Conservation (phyloP, 2,113 vertebrate genomes). For the Illadopsis cleaveri region DNA sequence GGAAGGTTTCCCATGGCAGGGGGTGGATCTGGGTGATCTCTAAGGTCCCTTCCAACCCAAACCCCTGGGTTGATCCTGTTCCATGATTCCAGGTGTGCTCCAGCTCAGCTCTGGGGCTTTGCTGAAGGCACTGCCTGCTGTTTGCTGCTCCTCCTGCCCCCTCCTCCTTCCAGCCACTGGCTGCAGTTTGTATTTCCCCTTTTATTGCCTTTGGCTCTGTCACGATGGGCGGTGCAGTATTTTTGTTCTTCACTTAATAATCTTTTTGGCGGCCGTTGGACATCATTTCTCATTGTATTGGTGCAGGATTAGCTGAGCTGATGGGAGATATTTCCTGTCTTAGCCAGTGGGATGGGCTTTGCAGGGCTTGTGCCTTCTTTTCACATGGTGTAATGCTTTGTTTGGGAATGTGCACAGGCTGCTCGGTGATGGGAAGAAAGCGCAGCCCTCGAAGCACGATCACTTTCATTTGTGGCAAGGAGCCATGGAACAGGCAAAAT, state of each 20-base stretch:
- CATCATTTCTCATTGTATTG: conserved; percentile 77
- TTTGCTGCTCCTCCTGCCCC: conserved; percentile 19
- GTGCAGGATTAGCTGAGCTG: conserved; percentile 73
- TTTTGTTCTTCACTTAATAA: conserved; percentile 76
- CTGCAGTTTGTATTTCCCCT: conserved; percentile 51
- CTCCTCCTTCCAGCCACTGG: conserved; percentile 19
- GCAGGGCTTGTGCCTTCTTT: conserved; percentile 67
- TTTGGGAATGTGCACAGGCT: conserved; percentile 67
- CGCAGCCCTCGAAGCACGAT: not conserved
- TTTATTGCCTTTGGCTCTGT: conserved; percentile 76
- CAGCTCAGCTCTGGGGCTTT: not conserved
- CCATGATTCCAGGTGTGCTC: not conserved
- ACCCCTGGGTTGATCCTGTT: not conserved
- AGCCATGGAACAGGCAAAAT: not conserved
- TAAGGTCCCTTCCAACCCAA: not conserved
- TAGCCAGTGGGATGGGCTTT: conserved; percentile 72
- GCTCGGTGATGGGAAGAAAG: conserved; percentile 24
- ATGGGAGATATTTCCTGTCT: conserved; percentile 78
- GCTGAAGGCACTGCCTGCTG: not conserved
- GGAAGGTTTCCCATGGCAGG: not conserved
- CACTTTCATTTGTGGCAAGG: not conserved
- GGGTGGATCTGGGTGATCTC: not conserved
- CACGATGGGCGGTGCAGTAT: conserved; percentile 65
- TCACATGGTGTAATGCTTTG: conserved; percentile 69
- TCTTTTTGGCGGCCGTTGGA: conserved; percentile 63